Evolutionary conservation across 2,797 vertebrate genomes (phyloP).

Genomic region (Thamnophis elegans): DNA sequence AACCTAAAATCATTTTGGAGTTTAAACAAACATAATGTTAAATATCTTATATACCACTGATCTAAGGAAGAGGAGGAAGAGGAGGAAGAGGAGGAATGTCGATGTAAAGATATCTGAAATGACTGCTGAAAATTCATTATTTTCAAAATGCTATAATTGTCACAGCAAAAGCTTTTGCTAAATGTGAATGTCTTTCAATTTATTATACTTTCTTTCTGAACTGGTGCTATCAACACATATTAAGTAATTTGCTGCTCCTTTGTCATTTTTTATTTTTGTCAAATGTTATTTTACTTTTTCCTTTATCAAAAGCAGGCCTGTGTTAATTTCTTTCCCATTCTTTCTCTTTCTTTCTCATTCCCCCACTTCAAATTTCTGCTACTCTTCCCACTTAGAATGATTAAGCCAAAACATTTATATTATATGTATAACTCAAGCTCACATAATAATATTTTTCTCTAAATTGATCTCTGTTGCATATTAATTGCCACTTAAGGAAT

Average conservation of each 20-base stretch:
- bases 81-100: neutral
- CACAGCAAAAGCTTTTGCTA: slow-evolving; percentile 23
- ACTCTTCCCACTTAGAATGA: neutral
- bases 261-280: slow-evolving; percentile 26
- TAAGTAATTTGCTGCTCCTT: slow-evolving; percentile 19
- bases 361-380: slow-evolving; percentile 3
- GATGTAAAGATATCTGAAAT: slow-evolving; percentile 31
- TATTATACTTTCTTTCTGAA: slow-evolving; percentile 32
- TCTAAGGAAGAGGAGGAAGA: neutral
- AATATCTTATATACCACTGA: slow-evolving; percentile 35
- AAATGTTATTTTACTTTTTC: neutral
- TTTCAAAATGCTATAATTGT: slow-evolving; percentile 50
- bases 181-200: slow-evolving; percentile 20
- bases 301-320: neutral
- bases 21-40: slow-evolving; percentile 2
- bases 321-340: neutral
- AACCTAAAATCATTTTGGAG: slow-evolving; percentile 8
- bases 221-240: neutral
- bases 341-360: neutral
- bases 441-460: neutral
- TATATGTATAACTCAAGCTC: neutral
- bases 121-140: slow-evolving; percentile 3
- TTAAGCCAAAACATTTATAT: neutral
- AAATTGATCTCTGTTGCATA: neutral
- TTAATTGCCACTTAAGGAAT: neutral